Base-by-base conservation (phyloP, 2,797 vertebrate genomes). In the Labeo calbasu region DNA sequence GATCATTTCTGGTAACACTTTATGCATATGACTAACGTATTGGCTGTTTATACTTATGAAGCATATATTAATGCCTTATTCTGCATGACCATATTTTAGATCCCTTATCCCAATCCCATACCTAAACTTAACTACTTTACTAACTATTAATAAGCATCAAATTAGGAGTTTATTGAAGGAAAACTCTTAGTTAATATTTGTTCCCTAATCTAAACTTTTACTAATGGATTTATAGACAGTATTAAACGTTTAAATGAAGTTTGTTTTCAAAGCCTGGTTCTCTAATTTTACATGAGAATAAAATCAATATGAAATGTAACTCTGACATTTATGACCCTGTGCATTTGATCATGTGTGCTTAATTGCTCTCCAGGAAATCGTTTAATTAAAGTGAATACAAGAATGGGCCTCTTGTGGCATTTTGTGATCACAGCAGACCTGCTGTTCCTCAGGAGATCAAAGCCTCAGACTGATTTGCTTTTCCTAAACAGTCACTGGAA, bases 321-420 rank as follows among this genome's bases (percentile, higher is more conserved):
- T 25, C 13, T 78, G 75, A 77, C 65, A 77, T 77, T 70, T 84
- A 84, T 69, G 63, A 70, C 40, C 51, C 5, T 46, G 17, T 11
- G 23, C 19, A 55, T 77, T 77, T 77, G 15, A 68, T 66, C 23
- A 7, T 36, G 46, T 46, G 11, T 50, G 28, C 1, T 19, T 71
- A 71, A 63, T 84, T 63, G 43, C 83, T 63, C 76, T 71, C 28
- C 76, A 65, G 76, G 83, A 61, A 71, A 65, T 69, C 7, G 25
- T 46, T 57, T 79, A 84, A 84, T 84, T 59, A 36, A 70, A 72
- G 66, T 48, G 40, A 61, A 53, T 15, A 61, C 46, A 65, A 40
- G 40, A 53, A 61, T 71, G 65, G 15, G 65, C 23, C 21, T 43
- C 43, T 78, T 57, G 25, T 70, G 66, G 55, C 55, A 23, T 63